Evolutionary conservation across 2,888 invertebrate genomes (phyloP).

Genomic region (Brachyopa scutellaris): DNA sequence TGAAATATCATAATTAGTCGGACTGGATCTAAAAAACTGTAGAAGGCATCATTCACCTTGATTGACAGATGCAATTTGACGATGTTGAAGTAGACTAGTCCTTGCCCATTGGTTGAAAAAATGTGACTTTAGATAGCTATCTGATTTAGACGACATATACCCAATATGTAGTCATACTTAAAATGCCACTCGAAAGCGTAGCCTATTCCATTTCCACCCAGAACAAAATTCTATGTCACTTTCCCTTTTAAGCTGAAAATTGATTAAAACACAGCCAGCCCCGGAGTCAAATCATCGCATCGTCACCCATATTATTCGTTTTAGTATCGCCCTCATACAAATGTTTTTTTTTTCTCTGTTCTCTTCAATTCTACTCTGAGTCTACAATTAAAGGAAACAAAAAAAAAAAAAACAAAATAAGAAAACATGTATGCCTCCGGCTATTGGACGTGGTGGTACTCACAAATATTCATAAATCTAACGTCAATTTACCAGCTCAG

Average conservation of each 20-base stretch:
- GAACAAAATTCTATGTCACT: conserved; percentile 4
- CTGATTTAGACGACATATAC: too few relatives aligned
- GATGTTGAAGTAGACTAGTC: too few relatives aligned
- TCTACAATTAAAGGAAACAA: conserved; percentile 31
- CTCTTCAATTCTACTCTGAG: neutral
- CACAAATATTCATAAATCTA: conserved; percentile 57
- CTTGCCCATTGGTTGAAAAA: too few relatives aligned
- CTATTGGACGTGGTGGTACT: conserved; percentile 37
- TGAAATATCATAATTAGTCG: too few relatives aligned
- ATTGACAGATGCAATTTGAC: too few relatives aligned
- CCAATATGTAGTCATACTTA: too few relatives aligned
- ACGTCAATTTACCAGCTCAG: conserved; percentile 57
- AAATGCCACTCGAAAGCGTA: too few relatives aligned
- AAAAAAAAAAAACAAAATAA: neutral
- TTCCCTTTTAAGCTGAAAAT: conserved; percentile 9
- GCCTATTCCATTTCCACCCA: too few relatives aligned
- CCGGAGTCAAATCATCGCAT: conserved; percentile 26
- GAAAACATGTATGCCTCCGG: conserved; percentile 31
- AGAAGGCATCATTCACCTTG: too few relatives aligned
- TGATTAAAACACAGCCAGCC: conserved; percentile 8
- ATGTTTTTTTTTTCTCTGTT: neutral
- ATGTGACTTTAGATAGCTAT: too few relatives aligned
- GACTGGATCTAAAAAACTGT: too few relatives aligned
- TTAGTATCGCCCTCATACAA: conserved; percentile 54
- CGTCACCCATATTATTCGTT: conserved; percentile 53